Percentiles rank a stretch among this genome's conserved stretches.
These are phyloP conservation scores for Siderastrea radians DNA, from an alignment of 92 coral and sea anemone species.

Conservation along the genomic window DNA sequence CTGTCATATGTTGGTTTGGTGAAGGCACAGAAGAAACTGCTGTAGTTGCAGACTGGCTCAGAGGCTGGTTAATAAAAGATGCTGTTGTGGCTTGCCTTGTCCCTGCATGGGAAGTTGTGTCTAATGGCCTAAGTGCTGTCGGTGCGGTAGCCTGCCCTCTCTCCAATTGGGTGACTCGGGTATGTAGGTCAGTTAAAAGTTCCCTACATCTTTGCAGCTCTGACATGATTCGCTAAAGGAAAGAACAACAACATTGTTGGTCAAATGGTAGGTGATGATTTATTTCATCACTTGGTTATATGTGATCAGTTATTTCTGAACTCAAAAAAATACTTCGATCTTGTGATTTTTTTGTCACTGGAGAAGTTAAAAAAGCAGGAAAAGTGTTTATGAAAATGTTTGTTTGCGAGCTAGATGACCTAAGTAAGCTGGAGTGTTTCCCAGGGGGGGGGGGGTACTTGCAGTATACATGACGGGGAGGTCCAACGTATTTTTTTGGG, in stretches of 20 bases:
- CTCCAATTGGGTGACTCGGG: slow-evolving; percentile 40
- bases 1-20: not conserved
- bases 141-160: slow-evolving; percentile 20
- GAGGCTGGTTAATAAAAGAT: not conserved
- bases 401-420: too few species aligned
- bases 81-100: not conserved
- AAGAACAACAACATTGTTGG: slow-evolving; percentile 15
- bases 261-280: slow-evolving; percentile 10
- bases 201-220: slow-evolving; percentile 39
- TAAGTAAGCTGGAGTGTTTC: too few species aligned
- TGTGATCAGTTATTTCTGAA: slow-evolving; percentile 18
- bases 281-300: not conserved
- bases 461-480: too few species aligned
- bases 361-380: not conserved
- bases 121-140: not conserved
- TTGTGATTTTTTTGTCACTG: not conserved
- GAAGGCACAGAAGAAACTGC: slow-evolving; percentile 26
- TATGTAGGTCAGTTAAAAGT: slow-evolving; percentile 25
- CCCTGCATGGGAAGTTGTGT: slow-evolving; percentile 25
- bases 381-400: not conserved
- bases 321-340: not conserved
- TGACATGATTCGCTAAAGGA: slow-evolving; percentile 45
- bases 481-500: too few species aligned
- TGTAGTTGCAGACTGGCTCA: slow-evolving; percentile 34
- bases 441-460: too few species aligned